These are phyloP conservation scores for Buceros bicornis DNA, from an alignment of 2,797 vertebrate species.

Conservation along the genomic window DNA sequence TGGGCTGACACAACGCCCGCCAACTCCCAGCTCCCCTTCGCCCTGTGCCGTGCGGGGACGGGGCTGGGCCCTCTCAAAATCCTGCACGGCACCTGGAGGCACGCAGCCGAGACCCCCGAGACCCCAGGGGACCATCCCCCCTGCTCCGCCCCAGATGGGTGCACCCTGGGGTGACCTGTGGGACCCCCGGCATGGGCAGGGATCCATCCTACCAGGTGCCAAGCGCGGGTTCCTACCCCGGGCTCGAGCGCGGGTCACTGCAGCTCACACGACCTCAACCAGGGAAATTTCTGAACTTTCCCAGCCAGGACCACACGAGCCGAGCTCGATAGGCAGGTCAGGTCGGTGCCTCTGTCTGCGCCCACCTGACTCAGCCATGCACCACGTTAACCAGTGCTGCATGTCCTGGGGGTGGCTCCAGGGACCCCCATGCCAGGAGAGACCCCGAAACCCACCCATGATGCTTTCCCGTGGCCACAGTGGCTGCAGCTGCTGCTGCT, in stretches of 20 bases:
- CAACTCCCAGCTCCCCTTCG: conserved; percentile 41
- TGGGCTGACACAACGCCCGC: conserved; percentile 14
- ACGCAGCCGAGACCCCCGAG: neutral
- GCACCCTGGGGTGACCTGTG: neutral
- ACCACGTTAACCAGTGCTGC: accelerated
- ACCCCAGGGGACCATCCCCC: accelerated
- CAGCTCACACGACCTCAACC: neutral
- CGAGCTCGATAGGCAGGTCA: neutral
- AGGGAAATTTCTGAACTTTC: conserved; percentile 34
- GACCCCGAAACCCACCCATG: accelerated
- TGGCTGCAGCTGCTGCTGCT: neutral
- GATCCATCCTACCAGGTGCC: accelerated
- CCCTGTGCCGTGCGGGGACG: neutral
- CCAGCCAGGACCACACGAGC: neutral
- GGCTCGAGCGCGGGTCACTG: neutral
- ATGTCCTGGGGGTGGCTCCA: neutral
- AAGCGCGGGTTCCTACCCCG: accelerated
- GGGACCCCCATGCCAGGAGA: too few relatives aligned
- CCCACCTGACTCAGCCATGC: neutral
- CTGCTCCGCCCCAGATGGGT: accelerated
- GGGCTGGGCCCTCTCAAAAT: neutral
- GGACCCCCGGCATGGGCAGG: accelerated
- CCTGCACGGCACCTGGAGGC: neutral
- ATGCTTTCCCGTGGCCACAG: neutral
- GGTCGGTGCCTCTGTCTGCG: neutral